Conservation (phyloP, 64 coral and sea anemone species). For the Porites australiensis region DNA sequence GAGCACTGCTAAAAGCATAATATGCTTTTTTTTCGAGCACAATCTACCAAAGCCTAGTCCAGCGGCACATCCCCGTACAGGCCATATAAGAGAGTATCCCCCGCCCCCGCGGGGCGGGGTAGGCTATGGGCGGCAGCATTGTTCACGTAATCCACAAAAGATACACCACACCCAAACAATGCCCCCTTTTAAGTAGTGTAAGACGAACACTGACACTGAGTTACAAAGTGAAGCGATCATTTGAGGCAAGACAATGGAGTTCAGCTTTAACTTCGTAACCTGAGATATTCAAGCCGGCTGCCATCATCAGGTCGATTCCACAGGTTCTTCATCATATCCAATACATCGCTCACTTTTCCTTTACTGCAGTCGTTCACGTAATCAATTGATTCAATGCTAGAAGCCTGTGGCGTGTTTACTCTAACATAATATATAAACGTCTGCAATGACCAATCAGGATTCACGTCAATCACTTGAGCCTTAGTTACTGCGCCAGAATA, state of each 20-base stretch:
- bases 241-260: not conserved
- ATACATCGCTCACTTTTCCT: conserved; percentile 30
- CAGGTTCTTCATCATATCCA: conserved; percentile 55
- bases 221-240: not conserved
- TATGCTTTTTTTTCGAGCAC: conserved; percentile 59
- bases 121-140: too few species aligned
- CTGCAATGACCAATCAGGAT: conserved; percentile 49
- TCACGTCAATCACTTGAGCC: conserved; percentile 59
- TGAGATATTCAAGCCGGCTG: conserved; percentile 50
- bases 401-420: conserved; percentile 20
- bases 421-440: conserved; percentile 57
- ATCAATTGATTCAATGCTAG: conserved; percentile 46
- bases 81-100: too few species aligned
- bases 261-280: conserved; percentile 23
- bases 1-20: conserved; percentile 77
- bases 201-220: not conserved
- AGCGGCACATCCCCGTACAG: too few species aligned
- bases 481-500: conserved; percentile 43
- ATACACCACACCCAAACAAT: too few species aligned
- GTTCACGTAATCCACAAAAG: too few species aligned
- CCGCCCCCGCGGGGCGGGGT: too few species aligned
- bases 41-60: not conserved
- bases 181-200: too few species aligned
- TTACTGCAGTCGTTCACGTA: conserved; percentile 20
- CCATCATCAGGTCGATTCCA: conserved; percentile 21